Base-by-base conservation (phyloP, 1,140 invertebrate genomes). In the Tigriopus japonicus region DNA sequence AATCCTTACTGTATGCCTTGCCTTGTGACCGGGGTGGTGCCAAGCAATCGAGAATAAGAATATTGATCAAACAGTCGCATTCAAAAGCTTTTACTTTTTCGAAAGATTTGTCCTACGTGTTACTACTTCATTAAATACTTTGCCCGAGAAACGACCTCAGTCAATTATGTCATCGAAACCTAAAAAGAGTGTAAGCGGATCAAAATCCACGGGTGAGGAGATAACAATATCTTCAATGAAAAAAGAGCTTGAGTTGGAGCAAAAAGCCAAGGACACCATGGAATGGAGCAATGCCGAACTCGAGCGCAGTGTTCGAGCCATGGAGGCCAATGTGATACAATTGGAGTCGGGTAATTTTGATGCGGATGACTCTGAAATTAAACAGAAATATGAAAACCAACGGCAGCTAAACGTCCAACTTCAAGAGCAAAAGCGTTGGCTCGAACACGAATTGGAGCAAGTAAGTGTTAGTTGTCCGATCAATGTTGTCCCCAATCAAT, bases 371-470 rank as follows among this genome's bases (percentile, higher is more conserved):
- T 42, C 28, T 3, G 58, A 59, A 42, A 17, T 19, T 3, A 59
- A 59, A 17, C 58, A 59, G 24, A 59, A 59, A 28, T 59, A 59
- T 49, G 58, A 59, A 3, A 49, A 42, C 17, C 58, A 59, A 28
- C 52, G 17, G 42, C 58, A 59, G 41, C 17, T 59, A 1, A 59
- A 59, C 19, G 17, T 49, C 14, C 58, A 59, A 24, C 42, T 59
- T 1, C 12, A 15, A 15, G 58, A 59, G 42, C 58, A 59, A 24
- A 59, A 59, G 24, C 35, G 42, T 15, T 59, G 58, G 58, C 42
- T 59, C n/a, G 58, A 59, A 17, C 58, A 59, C 23, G 58, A 59
- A 28, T 49, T 59, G 42, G 58, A 59, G 15, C 28, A 59, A 42
- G 55, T 56, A 41, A n/a, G 40, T 40, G 15, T 6, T n/a, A 9